Conservation (phyloP, 2,888 invertebrate genomes). For the Aquatica leii region DNA sequence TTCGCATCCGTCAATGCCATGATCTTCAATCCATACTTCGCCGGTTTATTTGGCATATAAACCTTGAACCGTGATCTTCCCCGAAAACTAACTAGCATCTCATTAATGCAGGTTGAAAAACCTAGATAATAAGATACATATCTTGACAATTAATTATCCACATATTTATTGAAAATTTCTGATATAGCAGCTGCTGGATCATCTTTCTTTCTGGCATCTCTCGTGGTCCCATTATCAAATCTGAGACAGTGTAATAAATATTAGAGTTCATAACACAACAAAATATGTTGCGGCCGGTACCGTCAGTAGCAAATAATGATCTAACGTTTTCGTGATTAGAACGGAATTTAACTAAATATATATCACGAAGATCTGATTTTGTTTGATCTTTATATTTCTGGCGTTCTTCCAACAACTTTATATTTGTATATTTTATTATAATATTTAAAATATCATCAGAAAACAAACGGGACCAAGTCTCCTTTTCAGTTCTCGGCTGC, state of each 20-base stretch:
- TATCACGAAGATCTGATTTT: not conserved
- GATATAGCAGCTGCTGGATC: not conserved
- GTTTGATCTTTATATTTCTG: too few relatives aligned
- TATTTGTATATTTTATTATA: not conserved
- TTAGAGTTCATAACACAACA: too few relatives aligned
- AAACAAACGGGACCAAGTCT: not conserved
- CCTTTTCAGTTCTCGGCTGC: too few relatives aligned
- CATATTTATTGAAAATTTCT: not conserved
- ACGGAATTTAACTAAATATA: not conserved
- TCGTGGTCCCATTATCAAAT: not conserved
- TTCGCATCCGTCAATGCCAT: not conserved
- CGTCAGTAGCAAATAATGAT: too few relatives aligned
- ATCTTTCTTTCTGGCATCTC: not conserved
- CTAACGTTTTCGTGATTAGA: not conserved
- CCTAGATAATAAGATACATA: not conserved
- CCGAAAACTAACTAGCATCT: not conserved
- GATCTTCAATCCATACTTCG: not conserved
- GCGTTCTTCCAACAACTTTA: not conserved
- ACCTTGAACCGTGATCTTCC: not conserved
- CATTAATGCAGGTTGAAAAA: not conserved
- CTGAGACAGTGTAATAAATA: not conserved
- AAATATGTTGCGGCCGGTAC: too few relatives aligned
- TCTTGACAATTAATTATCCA: not conserved
- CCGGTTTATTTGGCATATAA: not conserved
- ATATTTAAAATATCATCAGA: not conserved